Base-by-base conservation (phyloP, 2,113 vertebrate genomes). In the Onychorhynchus coronatus region DNA sequence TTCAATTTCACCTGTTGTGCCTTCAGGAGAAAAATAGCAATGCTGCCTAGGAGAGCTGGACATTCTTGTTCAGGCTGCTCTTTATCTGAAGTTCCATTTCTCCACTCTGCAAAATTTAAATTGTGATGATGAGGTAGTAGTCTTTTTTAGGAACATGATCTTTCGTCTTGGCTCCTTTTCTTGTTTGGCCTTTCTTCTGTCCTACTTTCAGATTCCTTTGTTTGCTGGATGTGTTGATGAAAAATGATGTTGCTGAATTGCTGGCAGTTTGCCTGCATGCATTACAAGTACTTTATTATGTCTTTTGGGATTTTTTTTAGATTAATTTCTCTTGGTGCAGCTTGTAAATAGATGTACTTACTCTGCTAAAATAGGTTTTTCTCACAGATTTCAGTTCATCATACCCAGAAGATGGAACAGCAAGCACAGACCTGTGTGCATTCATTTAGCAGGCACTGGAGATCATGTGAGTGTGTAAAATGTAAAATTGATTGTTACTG, bases 361-460 rank as follows among this genome's bases (percentile, higher is more conserved):
- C 11, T 46, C 53, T 59, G 47, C 56, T 94, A 44, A 95, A 93
- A 72, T 31, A 76, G 20, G 4, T 94, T 24, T 75, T 91, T 91
- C 94, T 96, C 35, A 56, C 58, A 99, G 99, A 63, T 99, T 99
- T 97, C 99, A 99, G 89, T 99, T 99, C 80, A 98, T 99, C 95
- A 98, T 99, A 75, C 99, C 99, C 53, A 99, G 98, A 97, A 98
- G 96, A 97, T 99, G 99, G 99, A 98, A 97, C 78, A 98, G 93
- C 93, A 98, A 98, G 92, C 97, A 99, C 94, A 98, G 98, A 95
- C 99, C 99, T 56, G 99, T 99, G 42, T 99, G 99, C 81, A 99
- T 99, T 95, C 99, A 99, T 96, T 95, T 99, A 95, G 99, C 99
- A 53, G 99, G 99, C 95, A 99, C 99, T 74, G 99, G 99, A 97